Percentiles rank a stretch among this genome's conserved stretches.
Evolutionary conservation across 2,888 invertebrate species (phyloP).

Genomic region (Lampropteryx suffumata): DNA sequence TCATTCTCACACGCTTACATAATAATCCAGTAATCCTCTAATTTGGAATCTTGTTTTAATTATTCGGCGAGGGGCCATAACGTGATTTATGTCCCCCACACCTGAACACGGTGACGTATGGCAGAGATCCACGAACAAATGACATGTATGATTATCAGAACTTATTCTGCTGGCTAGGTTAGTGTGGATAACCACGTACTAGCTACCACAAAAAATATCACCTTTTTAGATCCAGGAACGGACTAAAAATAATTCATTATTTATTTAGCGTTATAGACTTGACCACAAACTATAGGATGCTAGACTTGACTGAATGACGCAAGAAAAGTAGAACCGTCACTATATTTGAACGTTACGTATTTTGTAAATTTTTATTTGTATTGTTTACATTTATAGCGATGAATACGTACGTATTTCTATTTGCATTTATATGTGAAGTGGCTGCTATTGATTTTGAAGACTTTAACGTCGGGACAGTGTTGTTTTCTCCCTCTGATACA

Average conservation of each 20-base stretch:
- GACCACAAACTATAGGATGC: too few relatives aligned
- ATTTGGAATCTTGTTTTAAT: conserved; percentile 46
- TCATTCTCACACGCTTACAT: neutral
- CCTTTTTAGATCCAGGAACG: too few relatives aligned
- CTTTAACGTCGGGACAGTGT: conserved; percentile 63
- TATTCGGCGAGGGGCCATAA: conserved; percentile 35
- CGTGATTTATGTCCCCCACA: conserved; percentile 52
- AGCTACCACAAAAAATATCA: too few relatives aligned
- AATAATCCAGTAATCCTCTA: conserved; percentile 34
- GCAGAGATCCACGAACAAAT: conserved; percentile 49
- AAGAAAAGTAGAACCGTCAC: conserved; percentile 11
- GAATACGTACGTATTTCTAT: conserved; percentile 38
- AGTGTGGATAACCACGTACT: conserved; percentile 16
- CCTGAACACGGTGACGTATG: conserved; percentile 45
- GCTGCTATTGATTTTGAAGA: conserved; percentile 24
- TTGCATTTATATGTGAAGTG: conserved; percentile 33
- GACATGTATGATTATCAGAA: conserved; percentile 52
- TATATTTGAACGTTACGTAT: conserved; percentile 22
- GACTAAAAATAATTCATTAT: too few relatives aligned
- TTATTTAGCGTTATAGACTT: too few relatives aligned
- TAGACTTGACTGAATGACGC: neutral
- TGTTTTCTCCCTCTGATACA: conserved; percentile 52
- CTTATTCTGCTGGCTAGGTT: conserved; percentile 19
- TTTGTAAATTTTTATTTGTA: conserved; percentile 60
- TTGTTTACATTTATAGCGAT: conserved; percentile 36